A percentile compares a stretch with the other conserved stretches of the same genome.
Evolutionary conservation across 2,113 vertebrate species (phyloP).

Genomic region (Hymenochirus boettgeri): DNA sequence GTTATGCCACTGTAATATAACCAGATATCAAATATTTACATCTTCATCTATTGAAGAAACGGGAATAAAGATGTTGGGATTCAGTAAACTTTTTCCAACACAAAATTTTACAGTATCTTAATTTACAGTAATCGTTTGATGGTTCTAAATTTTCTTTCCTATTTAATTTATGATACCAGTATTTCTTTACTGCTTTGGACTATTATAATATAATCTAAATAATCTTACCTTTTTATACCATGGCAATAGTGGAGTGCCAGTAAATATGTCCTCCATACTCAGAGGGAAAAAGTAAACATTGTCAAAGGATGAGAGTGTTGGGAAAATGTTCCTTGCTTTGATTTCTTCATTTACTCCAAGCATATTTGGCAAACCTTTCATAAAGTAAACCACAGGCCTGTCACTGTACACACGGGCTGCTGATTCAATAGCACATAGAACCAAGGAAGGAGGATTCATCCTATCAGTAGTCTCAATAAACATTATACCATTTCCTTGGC

Average conservation of each 20-base stretch:
- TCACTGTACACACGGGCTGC: constrained; percentile 60
- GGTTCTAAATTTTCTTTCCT: too few species aligned
- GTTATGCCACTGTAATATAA: too few species aligned
- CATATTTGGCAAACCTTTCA: constrained; percentile 57
- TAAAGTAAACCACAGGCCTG: constrained; percentile 57
- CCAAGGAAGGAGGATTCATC: constrained; percentile 49
- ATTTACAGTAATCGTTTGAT: too few species aligned
- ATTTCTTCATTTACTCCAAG: not conserved
- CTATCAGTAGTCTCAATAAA: constrained; percentile 73
- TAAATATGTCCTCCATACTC: constrained; percentile 59
- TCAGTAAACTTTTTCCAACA: too few species aligned
- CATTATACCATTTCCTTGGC: constrained; percentile 54
- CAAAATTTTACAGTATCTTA: too few species aligned
- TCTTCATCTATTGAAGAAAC: too few species aligned
- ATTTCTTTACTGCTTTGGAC: too few species aligned
- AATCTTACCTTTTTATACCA: constrained; percentile 51
- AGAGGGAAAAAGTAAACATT: constrained; percentile 69
- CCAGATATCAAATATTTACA: too few species aligned
- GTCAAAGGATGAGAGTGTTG: constrained; percentile 57
- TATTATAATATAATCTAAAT: too few species aligned
- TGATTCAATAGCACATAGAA: constrained; percentile 67
- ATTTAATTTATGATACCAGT: too few species aligned
- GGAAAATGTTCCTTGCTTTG: constrained; percentile 49
- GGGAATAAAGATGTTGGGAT: too few species aligned
- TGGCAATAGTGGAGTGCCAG: constrained; percentile 60